A percentile compares a stretch with the other conserved stretches of the same genome.
phyloP scores from a whole-genome alignment of 1,140 invertebrate genomes.

The Drosophila lini region DNA sequence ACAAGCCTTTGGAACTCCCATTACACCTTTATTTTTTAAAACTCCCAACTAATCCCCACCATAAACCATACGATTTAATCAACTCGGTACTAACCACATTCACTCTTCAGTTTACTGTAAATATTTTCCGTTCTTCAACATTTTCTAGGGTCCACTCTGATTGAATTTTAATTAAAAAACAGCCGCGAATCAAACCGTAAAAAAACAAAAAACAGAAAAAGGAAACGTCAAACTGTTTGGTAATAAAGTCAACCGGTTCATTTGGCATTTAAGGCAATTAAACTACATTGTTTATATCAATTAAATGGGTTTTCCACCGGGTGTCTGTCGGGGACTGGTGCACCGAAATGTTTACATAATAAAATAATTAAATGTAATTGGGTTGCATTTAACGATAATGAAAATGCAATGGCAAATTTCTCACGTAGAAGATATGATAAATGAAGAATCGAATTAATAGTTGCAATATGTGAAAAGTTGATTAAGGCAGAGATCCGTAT shows the following conservation, averaged over 20 bases:
- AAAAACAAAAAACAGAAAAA: neutral
- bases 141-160: slow-evolving; percentile 15
- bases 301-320: slow-evolving; percentile 43
- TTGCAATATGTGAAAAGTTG: neutral
- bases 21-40: neutral
- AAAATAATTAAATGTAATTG: slow-evolving; percentile 69
- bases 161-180: slow-evolving; percentile 65
- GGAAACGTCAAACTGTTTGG: slow-evolving; percentile 51
- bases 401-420: slow-evolving; percentile 5
- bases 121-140: neutral
- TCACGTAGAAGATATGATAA: neutral
- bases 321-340: slow-evolving; percentile 16
- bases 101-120: slow-evolving; percentile 10
- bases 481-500: neutral
- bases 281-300: slow-evolving; percentile 59
- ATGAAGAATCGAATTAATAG: slow-evolving; percentile 7
- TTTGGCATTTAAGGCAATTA: slow-evolving; percentile 66
- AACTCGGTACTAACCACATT: slow-evolving; percentile 15
- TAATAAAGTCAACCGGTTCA: slow-evolving; percentile 69
- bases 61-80: slow-evolving; percentile 7
- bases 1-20: neutral
- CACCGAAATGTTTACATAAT: slow-evolving; percentile 48
- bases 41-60: slow-evolving; percentile 2
- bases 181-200: slow-evolving; percentile 14
- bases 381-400: slow-evolving; percentile 40